These are phyloP conservation scores for Rhinolophus sinicus DNA, from an alignment of 2,113 vertebrate genomes.

Conservation along the genomic window DNA sequence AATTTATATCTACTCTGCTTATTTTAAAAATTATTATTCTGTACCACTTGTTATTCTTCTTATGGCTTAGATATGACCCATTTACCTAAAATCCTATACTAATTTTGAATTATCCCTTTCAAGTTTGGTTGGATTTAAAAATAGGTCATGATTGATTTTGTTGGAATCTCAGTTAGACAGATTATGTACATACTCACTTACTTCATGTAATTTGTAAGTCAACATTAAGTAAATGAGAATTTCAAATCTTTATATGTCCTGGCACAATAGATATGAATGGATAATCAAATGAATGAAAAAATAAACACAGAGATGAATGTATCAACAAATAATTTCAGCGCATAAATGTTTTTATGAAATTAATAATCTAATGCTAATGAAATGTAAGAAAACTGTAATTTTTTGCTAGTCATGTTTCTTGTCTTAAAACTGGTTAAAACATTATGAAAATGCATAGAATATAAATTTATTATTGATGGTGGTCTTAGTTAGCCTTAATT, in stretches of 20 bases:
- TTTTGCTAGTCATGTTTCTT: background rate
- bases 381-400: background rate
- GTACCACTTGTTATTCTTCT: background rate
- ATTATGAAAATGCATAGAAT: background rate
- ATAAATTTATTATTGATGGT: background rate
- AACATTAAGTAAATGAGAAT: background rate
- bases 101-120: background rate
- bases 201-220: background rate
- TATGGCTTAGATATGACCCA: background rate
- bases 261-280: background rate
- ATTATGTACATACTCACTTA: background rate
- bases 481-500: background rate
- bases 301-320: background rate
- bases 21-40: background rate
- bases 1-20: background rate
- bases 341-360: background rate
- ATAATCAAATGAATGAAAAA: background rate
- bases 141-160: background rate
- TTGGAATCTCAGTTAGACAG: background rate
- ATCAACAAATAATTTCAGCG: background rate
- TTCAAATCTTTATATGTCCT: background rate
- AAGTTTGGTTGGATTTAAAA: background rate
- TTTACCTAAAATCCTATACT: background rate
- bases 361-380: background rate
- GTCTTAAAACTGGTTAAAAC: background rate